Percentiles rank a stretch among this genome's conserved stretches.
Evolutionary conservation across 1,140 invertebrate genomes (phyloP).

Genomic region (Aphelenchoides avenae): DNA sequence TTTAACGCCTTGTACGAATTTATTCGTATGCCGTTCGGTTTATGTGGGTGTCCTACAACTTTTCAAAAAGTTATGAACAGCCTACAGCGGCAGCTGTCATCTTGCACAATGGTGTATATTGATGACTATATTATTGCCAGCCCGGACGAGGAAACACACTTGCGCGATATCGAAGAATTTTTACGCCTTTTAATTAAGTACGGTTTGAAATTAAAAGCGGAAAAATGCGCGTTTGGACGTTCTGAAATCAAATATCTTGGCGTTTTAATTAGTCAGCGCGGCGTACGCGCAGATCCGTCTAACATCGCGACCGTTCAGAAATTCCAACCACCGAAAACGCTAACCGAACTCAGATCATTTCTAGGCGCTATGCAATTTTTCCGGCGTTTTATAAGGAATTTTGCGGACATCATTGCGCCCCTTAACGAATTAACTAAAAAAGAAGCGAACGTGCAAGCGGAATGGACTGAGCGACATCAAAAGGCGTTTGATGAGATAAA

Average conservation of each 20-base stretch:
- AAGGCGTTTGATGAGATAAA: constrained; percentile 19
- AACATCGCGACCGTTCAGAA: constrained; percentile 7
- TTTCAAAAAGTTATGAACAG: constrained; percentile 19
- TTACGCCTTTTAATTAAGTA: background rate
- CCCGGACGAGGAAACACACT: constrained; percentile 5
- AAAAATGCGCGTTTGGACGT: constrained; percentile 17
- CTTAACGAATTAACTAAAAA: constrained; percentile 21
- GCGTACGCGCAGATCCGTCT: constrained; percentile 8
- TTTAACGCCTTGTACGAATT: constrained; percentile 7
- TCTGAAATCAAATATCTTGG: constrained; percentile 18
- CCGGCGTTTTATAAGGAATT: constrained; percentile 13
- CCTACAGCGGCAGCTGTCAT: constrained; percentile 1
- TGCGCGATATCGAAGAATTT: constrained; percentile 14
- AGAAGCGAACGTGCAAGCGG: background rate
- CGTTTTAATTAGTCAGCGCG: constrained; percentile 7
- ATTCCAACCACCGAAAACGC: constrained; percentile 16
- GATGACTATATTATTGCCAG: constrained; percentile 20
- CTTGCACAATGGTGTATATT: constrained; percentile 24
- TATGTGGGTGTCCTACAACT: constrained; percentile 7
- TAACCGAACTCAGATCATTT: constrained; percentile 20
- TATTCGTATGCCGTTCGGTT: constrained; percentile 13
- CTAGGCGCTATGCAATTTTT: constrained; percentile 23
- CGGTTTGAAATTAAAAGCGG: constrained; percentile 15
- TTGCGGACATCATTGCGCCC: constrained; percentile 15
- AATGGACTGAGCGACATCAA: constrained; percentile 7